phyloP scores from a whole-genome alignment of 2,888 invertebrate species.

The Thymelicus lineola region DNA sequence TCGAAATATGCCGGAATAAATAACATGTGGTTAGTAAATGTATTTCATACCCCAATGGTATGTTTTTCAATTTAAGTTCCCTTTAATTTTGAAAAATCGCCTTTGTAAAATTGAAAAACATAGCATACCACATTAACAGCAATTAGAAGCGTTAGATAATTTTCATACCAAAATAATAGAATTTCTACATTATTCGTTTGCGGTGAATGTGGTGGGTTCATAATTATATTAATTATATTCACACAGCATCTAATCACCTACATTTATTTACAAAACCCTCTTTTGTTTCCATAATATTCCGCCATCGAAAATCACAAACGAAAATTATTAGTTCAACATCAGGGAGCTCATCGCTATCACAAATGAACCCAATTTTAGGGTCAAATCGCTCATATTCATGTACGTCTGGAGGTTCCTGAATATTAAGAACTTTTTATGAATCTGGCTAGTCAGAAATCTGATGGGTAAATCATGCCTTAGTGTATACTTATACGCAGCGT shows the following conservation, averaged over 20 bases:
- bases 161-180: background rate
- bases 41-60: constrained; percentile 27
- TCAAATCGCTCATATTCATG: constrained; percentile 63
- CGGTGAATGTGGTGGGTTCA: constrained; percentile 60
- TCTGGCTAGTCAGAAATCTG: constrained; percentile 48
- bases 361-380: constrained; percentile 75
- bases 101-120: constrained; percentile 50
- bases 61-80: constrained; percentile 38
- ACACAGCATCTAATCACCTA: constrained; percentile 75
- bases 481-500: constrained; percentile 57
- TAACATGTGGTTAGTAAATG: constrained; percentile 68
- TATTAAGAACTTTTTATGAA: constrained; percentile 69
- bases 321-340: constrained; percentile 54
- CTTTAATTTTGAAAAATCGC: background rate
- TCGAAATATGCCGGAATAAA: constrained; percentile 71
- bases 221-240: constrained; percentile 52
- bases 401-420: constrained; percentile 70
- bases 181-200: constrained; percentile 25
- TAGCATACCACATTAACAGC: constrained; percentile 46
- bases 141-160: constrained; percentile 20
- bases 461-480: constrained; percentile 60
- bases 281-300: constrained; percentile 54
- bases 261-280: constrained; percentile 67
- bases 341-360: constrained; percentile 61
- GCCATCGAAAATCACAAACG: constrained; percentile 64